Evolutionary conservation across 2,888 invertebrate genomes (phyloP).

Genomic region (Mongoloraphidia duomilia): DNA sequence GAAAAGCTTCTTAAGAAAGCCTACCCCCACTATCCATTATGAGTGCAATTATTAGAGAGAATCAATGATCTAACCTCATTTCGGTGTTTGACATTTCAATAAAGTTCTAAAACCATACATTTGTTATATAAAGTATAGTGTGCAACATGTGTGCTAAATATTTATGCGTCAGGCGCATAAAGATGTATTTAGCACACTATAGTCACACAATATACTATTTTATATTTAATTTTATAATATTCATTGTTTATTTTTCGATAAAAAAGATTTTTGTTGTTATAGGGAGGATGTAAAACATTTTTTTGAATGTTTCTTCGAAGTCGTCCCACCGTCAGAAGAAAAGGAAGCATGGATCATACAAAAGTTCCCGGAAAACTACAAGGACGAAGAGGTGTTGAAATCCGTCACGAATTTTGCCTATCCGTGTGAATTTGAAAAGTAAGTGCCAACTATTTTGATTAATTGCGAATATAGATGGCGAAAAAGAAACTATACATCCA

Average conservation of each 20-base stretch:
- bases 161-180: too few species aligned
- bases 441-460: constrained; percentile 24
- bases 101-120: too few species aligned
- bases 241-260: too few species aligned
- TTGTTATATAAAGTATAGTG: too few species aligned
- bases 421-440: constrained; percentile 70
- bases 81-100: too few species aligned
- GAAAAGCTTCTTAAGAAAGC: too few species aligned
- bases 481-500: background rate
- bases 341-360: constrained; percentile 59
- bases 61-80: too few species aligned
- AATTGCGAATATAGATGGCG: background rate
- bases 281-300: constrained; percentile 68
- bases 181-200: too few species aligned
- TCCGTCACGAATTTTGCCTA: constrained; percentile 86
- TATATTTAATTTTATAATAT: background rate
- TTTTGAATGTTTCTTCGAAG: constrained; percentile 74
- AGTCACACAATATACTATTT: too few species aligned
- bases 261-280: constrained; percentile 21
- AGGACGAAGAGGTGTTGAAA: constrained; percentile 71
- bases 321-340: constrained; percentile 49
- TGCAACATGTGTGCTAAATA: too few species aligned
- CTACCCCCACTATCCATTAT: too few species aligned
- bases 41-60: too few species aligned
- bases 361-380: constrained; percentile 72